These are phyloP conservation scores for Notodonta dromedarius DNA, from an alignment of 2,888 invertebrate species.

Conservation along the genomic window DNA sequence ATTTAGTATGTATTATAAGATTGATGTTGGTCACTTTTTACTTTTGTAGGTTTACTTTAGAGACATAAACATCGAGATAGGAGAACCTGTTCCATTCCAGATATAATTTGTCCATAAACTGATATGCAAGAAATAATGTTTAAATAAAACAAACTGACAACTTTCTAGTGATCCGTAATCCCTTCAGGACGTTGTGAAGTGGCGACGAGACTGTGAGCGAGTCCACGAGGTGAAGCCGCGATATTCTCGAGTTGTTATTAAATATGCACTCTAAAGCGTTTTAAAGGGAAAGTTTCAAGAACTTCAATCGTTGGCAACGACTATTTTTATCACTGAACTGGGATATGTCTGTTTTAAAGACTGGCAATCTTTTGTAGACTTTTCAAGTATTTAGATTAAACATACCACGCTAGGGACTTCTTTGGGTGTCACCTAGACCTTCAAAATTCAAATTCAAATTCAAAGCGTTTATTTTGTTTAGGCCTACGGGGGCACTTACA, in stretches of 20 bases:
- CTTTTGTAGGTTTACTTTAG: no score
- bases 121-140: no score
- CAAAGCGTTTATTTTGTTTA: no score
- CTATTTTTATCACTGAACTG: not conserved
- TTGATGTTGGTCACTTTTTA: no score
- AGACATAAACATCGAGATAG: no score
- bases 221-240: not conserved
- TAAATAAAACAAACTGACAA: no score
- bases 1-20: no score
- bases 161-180: not conserved
- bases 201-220: not conserved
- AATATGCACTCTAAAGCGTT: slow-evolving; percentile 1
- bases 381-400: not conserved
- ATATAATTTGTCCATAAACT: no score
- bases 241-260: not conserved
- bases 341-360: not conserved
- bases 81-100: no score
- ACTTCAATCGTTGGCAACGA: slow-evolving; percentile 2
- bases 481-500: no score
- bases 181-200: not conserved
- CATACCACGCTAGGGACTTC: not conserved
- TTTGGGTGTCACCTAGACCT: not conserved
- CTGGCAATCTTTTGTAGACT: not conserved
- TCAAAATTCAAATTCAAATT: no score
- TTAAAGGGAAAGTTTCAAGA: not conserved